These are phyloP conservation scores for Heliconius charithonia DNA, from an alignment of 2,888 invertebrate species.

Conservation along the genomic window DNA sequence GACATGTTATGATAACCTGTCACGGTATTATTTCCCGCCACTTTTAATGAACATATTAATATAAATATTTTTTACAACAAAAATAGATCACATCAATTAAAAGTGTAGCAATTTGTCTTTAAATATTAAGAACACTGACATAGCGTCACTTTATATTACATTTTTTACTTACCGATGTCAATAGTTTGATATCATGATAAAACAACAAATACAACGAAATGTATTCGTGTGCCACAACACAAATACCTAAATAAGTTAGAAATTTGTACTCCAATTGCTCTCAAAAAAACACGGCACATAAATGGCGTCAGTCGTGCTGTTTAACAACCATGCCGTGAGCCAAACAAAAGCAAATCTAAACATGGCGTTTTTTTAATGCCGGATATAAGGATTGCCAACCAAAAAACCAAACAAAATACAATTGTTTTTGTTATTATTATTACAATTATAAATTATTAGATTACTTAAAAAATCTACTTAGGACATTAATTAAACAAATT, in stretches of 20 bases:
- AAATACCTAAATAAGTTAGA: background rate
- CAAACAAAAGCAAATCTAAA: slow-evolving; percentile 29
- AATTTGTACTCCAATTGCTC: slow-evolving; percentile 14
- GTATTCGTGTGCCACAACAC: background rate
- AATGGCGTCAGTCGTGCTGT: slow-evolving; percentile 30
- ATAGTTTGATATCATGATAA: slow-evolving; percentile 45
- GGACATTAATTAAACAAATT: too few species aligned
- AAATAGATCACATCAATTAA: background rate
- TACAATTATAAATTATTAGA: background rate
- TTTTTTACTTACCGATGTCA: slow-evolving; percentile 55
- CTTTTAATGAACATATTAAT: slow-evolving; percentile 8
- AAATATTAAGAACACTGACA: background rate
- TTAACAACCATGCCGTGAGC: slow-evolving; percentile 17
- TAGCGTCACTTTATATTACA: slow-evolving; percentile 13
- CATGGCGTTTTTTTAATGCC: slow-evolving; percentile 28
- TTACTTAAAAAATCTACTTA: background rate
- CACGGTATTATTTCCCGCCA: slow-evolving; percentile 36
- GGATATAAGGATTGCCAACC: slow-evolving; percentile 20
- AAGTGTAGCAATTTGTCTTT: background rate
- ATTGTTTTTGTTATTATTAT: too few species aligned
- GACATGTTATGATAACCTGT: slow-evolving; percentile 14
- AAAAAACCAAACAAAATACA: background rate
- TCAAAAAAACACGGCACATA: background rate
- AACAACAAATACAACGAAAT: slow-evolving; percentile 37
- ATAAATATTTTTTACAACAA: background rate